Conservation (phyloP, 2,113 vertebrate species). For the Mugil cephalus region DNA sequence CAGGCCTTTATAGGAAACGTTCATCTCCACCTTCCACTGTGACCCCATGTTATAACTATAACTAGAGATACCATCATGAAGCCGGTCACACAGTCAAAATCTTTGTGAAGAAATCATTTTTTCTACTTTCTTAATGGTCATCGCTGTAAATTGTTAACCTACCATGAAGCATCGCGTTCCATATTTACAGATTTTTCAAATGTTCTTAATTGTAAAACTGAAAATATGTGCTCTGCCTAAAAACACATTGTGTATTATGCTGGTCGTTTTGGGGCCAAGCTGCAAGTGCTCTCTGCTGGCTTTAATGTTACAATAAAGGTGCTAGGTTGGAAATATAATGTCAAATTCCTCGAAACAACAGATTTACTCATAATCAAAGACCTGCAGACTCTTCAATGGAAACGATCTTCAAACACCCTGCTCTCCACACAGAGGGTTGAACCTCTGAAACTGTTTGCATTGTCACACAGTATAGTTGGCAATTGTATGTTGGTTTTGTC, state of each 20-base stretch:
- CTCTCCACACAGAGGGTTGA: neutral
- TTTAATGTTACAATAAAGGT: constrained; percentile 1
- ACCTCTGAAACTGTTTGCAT: constrained; percentile 10
- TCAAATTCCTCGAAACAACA: neutral
- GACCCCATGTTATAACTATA: neutral
- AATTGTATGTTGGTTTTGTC: constrained; percentile 5
- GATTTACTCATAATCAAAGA: neutral
- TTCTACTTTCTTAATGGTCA: constrained; percentile 12
- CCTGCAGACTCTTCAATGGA: neutral
- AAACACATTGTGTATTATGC: neutral
- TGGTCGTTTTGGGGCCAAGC: constrained; percentile 2
- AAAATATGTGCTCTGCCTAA: neutral
- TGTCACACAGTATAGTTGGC: neutral
- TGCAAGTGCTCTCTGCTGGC: neutral
- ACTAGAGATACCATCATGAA: neutral
- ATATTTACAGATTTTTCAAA: neutral
- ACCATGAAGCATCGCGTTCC: neutral
- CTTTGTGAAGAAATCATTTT: constrained; percentile 6
- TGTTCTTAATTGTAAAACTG: neutral
- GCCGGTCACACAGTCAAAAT: neutral
- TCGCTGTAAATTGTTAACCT: constrained; percentile 2
- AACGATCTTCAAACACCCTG: neutral
- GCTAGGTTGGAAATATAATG: constrained; percentile 13
- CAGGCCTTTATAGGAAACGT: neutral
- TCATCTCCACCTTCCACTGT: constrained; percentile 3